A percentile compares a stretch with the other conserved stretches of the same genome.
These are phyloP conservation scores for Mythimna pallens DNA, from an alignment of 2,888 invertebrate species.

Conservation along the genomic window DNA sequence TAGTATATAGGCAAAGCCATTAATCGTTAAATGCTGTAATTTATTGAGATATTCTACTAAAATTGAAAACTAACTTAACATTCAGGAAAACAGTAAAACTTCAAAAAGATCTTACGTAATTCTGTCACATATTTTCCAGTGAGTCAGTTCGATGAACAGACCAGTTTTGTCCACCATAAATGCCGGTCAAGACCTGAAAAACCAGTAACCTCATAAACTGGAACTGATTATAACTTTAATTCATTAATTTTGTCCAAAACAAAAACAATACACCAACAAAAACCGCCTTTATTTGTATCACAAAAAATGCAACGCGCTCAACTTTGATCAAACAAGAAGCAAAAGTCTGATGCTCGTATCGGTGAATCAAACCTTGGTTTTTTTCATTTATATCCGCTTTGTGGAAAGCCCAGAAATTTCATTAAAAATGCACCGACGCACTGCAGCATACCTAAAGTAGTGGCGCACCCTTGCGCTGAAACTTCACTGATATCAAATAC, in stretches of 20 bases:
- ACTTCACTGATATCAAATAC: conserved; percentile 63
- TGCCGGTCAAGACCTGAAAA: conserved; percentile 2
- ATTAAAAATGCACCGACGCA: conserved; percentile 77
- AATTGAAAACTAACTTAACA: not conserved
- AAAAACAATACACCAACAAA: conserved; percentile 44
- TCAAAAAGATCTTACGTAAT: not conserved
- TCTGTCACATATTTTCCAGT: not conserved
- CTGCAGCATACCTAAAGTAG: conserved; percentile 62
- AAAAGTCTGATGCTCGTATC: conserved; percentile 69
- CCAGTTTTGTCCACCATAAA: not conserved
- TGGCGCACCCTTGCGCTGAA: conserved; percentile 61
- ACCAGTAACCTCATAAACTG: conserved; percentile 10
- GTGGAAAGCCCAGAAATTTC: conserved; percentile 86
- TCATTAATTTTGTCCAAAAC: conserved; percentile 47
- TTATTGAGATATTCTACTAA: not conserved
- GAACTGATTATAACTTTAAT: conserved; percentile 36
- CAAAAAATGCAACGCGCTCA: conserved; percentile 60
- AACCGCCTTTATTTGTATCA: conserved; percentile 46
- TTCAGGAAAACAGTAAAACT: no score
- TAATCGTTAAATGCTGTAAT: not conserved
- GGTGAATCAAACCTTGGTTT: conserved; percentile 76
- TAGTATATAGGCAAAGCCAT: not conserved
- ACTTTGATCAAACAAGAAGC: conserved; percentile 65
- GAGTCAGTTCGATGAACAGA: not conserved
- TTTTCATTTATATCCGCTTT: conserved; percentile 82